Evolutionary conservation across 2,888 invertebrate genomes (phyloP).

Genomic region (Lasius platythorax): DNA sequence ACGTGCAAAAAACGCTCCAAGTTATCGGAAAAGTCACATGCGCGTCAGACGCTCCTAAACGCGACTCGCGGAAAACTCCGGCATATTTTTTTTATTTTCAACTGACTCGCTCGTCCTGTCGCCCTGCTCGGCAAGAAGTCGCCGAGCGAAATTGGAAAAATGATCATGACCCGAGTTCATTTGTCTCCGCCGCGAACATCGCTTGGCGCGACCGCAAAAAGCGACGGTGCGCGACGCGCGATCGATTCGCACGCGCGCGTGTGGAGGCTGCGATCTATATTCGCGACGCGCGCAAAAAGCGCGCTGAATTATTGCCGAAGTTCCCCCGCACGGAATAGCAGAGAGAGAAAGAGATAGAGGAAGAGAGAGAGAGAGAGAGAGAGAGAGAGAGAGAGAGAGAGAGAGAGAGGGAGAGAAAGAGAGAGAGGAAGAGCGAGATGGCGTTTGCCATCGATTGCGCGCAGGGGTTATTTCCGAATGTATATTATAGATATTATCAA

Average conservation of each 20-base stretch:
- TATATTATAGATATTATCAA: slow-evolving; percentile 58
- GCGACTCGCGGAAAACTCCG: slow-evolving; percentile 1
- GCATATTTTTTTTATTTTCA: slow-evolving; percentile 16
- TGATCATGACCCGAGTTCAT: slow-evolving; percentile 56
- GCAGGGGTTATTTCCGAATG: slow-evolving; percentile 52
- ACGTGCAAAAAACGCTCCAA: slow-evolving; percentile 25
- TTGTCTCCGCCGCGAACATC: slow-evolving; percentile 56
- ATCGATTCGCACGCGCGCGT: slow-evolving; percentile 56
- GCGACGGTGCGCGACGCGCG: slow-evolving; percentile 47
- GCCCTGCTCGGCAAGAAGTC: slow-evolving; percentile 38
- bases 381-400: not conserved
- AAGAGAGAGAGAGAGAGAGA: not conserved
- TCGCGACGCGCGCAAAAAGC: slow-evolving; percentile 55
- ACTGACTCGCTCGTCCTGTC: not conserved
- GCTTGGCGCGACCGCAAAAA: slow-evolving; percentile 48
- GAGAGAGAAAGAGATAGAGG: slow-evolving; percentile 3
- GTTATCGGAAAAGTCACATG: slow-evolving; percentile 41
- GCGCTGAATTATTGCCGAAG: slow-evolving; percentile 57
- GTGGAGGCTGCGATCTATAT: slow-evolving; percentile 55
- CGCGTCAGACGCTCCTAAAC: slow-evolving; percentile 10
- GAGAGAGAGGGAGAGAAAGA: not conserved
- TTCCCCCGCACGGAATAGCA: slow-evolving; percentile 26
- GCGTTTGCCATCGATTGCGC: slow-evolving; percentile 15
- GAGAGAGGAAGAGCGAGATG: slow-evolving; percentile 1
- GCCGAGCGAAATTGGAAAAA: slow-evolving; percentile 49